Evolutionary conservation across 2,113 vertebrate genomes (phyloP).

Genomic region (Morone chrysops): DNA sequence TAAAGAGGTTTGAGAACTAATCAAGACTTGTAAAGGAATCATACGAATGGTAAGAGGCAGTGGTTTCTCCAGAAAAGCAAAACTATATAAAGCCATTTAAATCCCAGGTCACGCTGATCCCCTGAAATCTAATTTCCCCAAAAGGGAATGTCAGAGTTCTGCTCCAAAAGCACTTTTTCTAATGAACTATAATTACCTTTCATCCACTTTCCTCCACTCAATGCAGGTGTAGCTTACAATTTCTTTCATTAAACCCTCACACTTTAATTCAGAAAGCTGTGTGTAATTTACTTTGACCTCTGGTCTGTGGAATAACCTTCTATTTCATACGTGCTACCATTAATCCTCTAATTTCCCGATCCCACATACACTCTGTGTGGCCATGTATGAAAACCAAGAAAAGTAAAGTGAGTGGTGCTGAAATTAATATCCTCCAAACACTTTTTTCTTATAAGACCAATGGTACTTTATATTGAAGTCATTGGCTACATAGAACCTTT

Average conservation of each 20-base stretch:
- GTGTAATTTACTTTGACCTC: slow-evolving; percentile 66
- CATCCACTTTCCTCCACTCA: slow-evolving; percentile 49
- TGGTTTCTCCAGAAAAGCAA: slow-evolving; percentile 27
- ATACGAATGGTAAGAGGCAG: background rate
- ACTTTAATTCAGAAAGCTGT: slow-evolving; percentile 44
- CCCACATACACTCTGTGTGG: slow-evolving; percentile 7
- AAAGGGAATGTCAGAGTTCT: slow-evolving; percentile 55
- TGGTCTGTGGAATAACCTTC: slow-evolving; percentile 53
- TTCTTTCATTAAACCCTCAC: slow-evolving; percentile 48
- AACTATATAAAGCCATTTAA: slow-evolving; percentile 48
- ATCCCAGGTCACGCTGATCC: slow-evolving; percentile 43
- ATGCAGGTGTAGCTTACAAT: slow-evolving; percentile 52
- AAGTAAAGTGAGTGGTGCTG: background rate
- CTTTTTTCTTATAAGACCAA: slow-evolving; percentile 6
- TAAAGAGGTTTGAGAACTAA: slow-evolving; percentile 18
- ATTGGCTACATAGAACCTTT: background rate
- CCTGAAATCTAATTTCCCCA: slow-evolving; percentile 59
- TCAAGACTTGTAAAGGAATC: slow-evolving; percentile 1
- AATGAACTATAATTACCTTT: slow-evolving; percentile 72
- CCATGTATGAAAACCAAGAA: background rate
- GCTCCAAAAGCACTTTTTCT: slow-evolving; percentile 64
- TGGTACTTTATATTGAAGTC: background rate
- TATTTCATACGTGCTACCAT: slow-evolving; percentile 45
- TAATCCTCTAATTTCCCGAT: slow-evolving; percentile 36
- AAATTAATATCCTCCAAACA: slow-evolving; percentile 28